These are phyloP conservation scores for Ceriagrion tenellum DNA, from an alignment of 2,888 invertebrate genomes.

Conservation along the genomic window DNA sequence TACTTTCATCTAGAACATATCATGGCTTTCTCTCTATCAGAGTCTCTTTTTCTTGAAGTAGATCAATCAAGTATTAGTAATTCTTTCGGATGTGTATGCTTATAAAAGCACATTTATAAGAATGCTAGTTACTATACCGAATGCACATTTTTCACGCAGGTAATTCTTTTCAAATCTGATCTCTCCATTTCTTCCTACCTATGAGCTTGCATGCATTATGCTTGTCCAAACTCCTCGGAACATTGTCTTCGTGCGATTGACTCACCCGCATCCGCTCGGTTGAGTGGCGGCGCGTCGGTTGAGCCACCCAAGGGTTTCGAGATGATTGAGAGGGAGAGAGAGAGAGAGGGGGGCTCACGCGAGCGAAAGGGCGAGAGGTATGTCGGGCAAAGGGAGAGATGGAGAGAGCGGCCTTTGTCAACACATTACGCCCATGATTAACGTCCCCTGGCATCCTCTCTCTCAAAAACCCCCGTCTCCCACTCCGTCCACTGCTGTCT, in stretches of 20 bases:
- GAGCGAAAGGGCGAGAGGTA: not conserved
- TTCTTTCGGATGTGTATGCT: no score
- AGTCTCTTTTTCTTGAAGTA: no score
- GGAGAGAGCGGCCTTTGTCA: conserved; percentile 53
- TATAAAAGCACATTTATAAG: no score
- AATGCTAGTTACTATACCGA: no score
- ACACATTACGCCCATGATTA: conserved; percentile 59
- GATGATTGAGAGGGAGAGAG: not conserved
- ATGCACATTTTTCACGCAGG: no score
- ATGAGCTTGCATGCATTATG: not conserved
- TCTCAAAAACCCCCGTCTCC: not conserved
- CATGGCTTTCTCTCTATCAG: no score
- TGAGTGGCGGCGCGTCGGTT: not conserved
- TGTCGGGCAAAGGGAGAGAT: not conserved
- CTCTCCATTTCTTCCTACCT: not conserved
- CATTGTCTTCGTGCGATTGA: not conserved
- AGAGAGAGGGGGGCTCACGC: not conserved
- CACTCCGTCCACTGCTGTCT: not conserved
- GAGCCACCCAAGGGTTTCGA: not conserved
- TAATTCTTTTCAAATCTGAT: not conserved
- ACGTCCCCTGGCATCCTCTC: not conserved
- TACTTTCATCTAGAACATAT: no score
- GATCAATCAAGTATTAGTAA: no score
- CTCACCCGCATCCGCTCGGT: conserved; percentile 14
- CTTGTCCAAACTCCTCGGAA: not conserved